A percentile compares a stretch with the other conserved stretches of the same genome.
Conservation (phyloP, 2,113 vertebrate genomes). For the Dipodomys merriami region DNA sequence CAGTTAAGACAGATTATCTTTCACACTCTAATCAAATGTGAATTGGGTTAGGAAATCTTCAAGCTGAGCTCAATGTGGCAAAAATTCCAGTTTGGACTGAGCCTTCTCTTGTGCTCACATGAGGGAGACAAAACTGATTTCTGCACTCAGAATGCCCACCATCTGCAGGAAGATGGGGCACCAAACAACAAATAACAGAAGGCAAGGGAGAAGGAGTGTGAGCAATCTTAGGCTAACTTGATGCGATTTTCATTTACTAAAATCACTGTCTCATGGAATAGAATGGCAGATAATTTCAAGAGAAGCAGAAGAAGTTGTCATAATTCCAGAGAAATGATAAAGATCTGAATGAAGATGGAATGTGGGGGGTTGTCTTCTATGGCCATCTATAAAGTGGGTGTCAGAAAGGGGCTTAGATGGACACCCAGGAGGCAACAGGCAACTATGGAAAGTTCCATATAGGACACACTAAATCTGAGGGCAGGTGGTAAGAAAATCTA, state of each 20-base stretch:
- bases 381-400: no score
- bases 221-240: background rate
- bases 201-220: background rate
- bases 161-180: background rate
- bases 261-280: background rate
- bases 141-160: background rate
- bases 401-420: background rate
- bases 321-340: background rate
- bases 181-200: background rate
- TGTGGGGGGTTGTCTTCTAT: background rate
- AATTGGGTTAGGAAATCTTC: background rate
- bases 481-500: background rate
- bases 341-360: background rate
- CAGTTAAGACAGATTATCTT: background rate
- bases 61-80: background rate
- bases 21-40: background rate
- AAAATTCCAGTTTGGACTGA: background rate
- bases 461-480: background rate
- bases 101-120: background rate
- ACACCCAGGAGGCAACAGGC: background rate
- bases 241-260: background rate
- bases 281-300: background rate
- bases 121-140: background rate
- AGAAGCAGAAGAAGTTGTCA: background rate
- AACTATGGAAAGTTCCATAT: background rate